Percentiles rank a stretch among this genome's conserved stretches.
These are phyloP conservation scores for Atta texana DNA, from an alignment of 1,140 invertebrate genomes.

Conservation along the genomic window DNA sequence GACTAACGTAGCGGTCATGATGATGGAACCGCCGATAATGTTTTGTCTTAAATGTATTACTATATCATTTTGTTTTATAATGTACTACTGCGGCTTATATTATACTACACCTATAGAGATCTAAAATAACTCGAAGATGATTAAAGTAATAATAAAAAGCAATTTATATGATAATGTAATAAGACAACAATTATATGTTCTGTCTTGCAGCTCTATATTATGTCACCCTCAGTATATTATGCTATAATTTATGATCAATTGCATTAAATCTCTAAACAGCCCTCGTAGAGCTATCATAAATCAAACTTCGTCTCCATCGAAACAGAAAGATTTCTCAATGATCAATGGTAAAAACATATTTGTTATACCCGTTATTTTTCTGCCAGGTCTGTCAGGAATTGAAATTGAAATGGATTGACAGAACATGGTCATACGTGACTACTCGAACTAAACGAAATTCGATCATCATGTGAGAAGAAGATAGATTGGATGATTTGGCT, in stretches of 20 bases:
- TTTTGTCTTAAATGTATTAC: constrained; percentile 47
- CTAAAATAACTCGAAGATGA: neutral
- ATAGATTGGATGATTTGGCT: constrained; percentile 77
- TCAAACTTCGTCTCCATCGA: constrained; percentile 9
- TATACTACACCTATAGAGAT: neutral
- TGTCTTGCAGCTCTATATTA: neutral
- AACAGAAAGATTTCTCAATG: constrained; percentile 24
- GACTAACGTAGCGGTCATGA: constrained; percentile 40
- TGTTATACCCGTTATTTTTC: constrained; percentile 15
- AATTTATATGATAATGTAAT: neutral
- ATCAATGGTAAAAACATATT: constrained; percentile 41
- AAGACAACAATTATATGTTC: neutral
- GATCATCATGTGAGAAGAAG: constrained; percentile 78
- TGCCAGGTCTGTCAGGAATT: constrained; percentile 17
- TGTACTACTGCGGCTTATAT: neutral
- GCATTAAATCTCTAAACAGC: neutral
- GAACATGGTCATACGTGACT: constrained; percentile 60
- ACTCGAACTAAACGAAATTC: constrained; percentile 79
- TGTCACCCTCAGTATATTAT: neutral
- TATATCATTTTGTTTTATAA: constrained; percentile 10
- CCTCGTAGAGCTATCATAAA: neutral
- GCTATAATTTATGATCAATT: constrained; percentile 15
- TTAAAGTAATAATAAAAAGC: constrained; percentile 2
- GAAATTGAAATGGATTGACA: constrained; percentile 74
- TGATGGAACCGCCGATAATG: constrained; percentile 30